Base-by-base conservation (phyloP, 2,113 vertebrate species). In the Paradisaea rubra region DNA sequence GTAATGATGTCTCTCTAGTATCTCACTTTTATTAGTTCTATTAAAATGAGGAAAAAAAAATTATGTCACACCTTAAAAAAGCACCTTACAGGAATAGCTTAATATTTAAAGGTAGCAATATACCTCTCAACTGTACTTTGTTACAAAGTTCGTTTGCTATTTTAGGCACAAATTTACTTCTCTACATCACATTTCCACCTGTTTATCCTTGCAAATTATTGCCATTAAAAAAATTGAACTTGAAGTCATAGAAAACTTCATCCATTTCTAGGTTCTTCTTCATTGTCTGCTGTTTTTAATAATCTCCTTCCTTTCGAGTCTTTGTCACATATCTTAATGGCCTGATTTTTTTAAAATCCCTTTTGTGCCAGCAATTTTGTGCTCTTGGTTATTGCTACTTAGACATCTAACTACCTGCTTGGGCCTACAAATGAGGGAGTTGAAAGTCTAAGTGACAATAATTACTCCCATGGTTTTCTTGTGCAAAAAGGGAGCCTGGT, bases 11-110 rank as follows among this genome's bases (percentile, higher is more conserved):
- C 96, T 91, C 97, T 97, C 97, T 97, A 97, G 94, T 98, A 87
- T 96, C 95, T 97, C 93, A 82, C 97, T 97, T 98, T 97, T 97
- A 97, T 97, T 97, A 94, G 96, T 98, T 97, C 96, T 93, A 95
- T 97, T 97, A 97, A 97, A 97, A 97, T 90, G 93, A 97, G 91
- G 31, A 94, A 95, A 95, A 94, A 94, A 94, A 85, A 96, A 96
- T 95, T 97, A 92, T 85, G 96, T 95, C 91, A 89, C 64, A 74
- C 96, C 92, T 97, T 96, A 96, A 96, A 97, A 97, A 96, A 80
- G 78, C 61, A 97, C 93, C 88, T 28, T 89, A 83, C 90, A 95
- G 95, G 92, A 97, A 97, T 94, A 52, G 39, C 91, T 97, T 96
- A 90, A 92, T 97, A 97, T 96, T 97, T 95, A 96, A 96, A 97